Percentiles rank a stretch among this genome's conserved stretches.
Evolutionary conservation across 1,140 invertebrate species (phyloP).

Genomic region (Octopus sinensis): DNA sequence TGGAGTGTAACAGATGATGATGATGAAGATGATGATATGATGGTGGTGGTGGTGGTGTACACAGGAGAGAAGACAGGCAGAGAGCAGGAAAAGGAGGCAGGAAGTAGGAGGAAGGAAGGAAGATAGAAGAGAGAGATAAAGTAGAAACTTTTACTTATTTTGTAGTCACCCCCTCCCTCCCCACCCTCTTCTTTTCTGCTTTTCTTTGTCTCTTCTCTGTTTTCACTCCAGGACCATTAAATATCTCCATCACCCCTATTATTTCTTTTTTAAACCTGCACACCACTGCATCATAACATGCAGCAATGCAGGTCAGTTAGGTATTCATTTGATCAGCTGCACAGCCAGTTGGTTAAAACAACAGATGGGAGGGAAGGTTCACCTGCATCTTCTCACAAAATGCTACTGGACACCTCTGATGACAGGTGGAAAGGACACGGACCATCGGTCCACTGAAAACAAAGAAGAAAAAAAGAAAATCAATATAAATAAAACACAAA

Average conservation of each 20-base stretch:
- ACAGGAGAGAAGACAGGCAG: neutral
- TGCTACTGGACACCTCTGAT: conserved; percentile 27
- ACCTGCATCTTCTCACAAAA: conserved; percentile 25
- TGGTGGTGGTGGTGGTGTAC: neutral
- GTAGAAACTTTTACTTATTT: neutral
- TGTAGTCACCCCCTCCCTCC: no score
- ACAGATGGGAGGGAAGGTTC: neutral
- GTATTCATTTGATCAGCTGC: neutral
- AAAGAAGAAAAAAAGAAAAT: conserved; percentile 26
- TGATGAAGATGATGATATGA: neutral
- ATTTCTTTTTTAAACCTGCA: neutral
- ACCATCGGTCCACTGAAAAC: conserved; percentile 56
- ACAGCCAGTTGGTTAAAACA: neutral
- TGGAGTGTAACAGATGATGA: neutral
- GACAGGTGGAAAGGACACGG: conserved; percentile 54
- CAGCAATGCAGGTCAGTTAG: neutral
- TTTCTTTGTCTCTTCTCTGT: neutral
- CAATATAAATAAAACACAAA: neutral
- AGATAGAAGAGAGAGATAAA: neutral
- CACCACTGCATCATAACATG: neutral
- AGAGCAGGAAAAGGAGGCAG: neutral
- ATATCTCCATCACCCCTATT: neutral
- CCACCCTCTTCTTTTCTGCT: neutral
- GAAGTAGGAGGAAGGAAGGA: neutral
- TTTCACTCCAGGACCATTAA: neutral